phyloP scores from a whole-genome alignment of 2,888 invertebrate species.

The Callimorpha dominula region DNA sequence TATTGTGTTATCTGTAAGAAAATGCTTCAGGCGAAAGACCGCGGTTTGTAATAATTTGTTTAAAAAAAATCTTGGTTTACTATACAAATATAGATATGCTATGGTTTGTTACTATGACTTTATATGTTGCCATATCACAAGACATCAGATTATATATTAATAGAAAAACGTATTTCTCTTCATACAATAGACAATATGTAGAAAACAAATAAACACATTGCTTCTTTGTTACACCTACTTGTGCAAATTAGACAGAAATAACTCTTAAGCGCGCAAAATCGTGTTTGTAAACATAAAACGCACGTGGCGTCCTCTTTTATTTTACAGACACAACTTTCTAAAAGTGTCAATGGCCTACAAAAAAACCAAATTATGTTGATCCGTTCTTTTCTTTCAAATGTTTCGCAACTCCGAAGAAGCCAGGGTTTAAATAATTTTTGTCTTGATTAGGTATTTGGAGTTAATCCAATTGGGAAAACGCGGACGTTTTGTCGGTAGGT shows the following conservation, averaged over 20 bases:
- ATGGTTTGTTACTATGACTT: too few species aligned
- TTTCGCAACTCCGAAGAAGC: background rate
- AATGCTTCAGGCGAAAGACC: too few species aligned
- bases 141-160: too few species aligned
- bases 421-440: conserved; percentile 24
- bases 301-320: conserved; percentile 53
- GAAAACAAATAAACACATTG: background rate
- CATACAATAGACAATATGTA: too few species aligned
- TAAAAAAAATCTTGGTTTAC: too few species aligned
- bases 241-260: conserved; percentile 31
- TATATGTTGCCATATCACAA: too few species aligned
- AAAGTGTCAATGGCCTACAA: conserved; percentile 48
- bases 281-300: conserved; percentile 51
- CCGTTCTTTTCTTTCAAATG: conserved; percentile 7
- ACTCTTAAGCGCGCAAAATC: conserved; percentile 30
- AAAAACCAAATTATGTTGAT: conserved; percentile 31
- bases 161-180: too few species aligned
- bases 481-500: conserved; percentile 15
- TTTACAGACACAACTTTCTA: conserved; percentile 17
- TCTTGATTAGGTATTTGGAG: conserved; percentile 28
- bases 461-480: conserved; percentile 44
- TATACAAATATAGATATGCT: too few species aligned
- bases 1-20: too few species aligned
- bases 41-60: too few species aligned
- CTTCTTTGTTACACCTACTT: conserved; percentile 5